Evolutionary conservation across 2,113 vertebrate species (phyloP).

Genomic region (Ceuthmochares aereus): DNA sequence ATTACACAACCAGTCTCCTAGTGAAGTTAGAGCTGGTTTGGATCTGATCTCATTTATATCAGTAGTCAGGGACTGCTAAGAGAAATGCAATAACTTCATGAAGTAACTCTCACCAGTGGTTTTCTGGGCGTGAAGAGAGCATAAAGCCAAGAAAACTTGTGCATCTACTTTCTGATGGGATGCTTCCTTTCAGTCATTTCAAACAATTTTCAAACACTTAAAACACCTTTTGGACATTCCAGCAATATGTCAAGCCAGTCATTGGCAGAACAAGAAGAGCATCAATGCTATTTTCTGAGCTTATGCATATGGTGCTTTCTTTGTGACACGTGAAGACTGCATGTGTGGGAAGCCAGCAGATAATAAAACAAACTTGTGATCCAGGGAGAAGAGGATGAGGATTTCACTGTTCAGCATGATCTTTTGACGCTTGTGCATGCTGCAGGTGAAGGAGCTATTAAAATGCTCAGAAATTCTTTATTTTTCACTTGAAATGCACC

Average conservation of each 20-base stretch:
- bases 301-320: neutral
- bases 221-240: neutral
- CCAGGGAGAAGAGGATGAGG: neutral
- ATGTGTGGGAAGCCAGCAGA: neutral
- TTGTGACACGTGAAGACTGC: neutral
- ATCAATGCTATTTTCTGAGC: neutral
- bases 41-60: neutral
- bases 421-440: neutral
- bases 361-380: neutral
- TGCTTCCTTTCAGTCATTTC: neutral
- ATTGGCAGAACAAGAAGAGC: neutral
- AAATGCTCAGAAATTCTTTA: slow-evolving; percentile 41
- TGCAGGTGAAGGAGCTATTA: slow-evolving; percentile 62
- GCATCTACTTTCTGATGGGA: neutral
- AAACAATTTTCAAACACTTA: neutral
- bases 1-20: neutral
- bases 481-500: slow-evolving; percentile 57
- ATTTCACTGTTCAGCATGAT: neutral
- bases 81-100: neutral
- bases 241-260: neutral
- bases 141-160: neutral
- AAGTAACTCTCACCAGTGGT: neutral
- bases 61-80: neutral
- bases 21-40: neutral
- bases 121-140: neutral